phyloP scores from a whole-genome alignment of 2,113 vertebrate species.

The Megaleporinus macrocephalus region DNA sequence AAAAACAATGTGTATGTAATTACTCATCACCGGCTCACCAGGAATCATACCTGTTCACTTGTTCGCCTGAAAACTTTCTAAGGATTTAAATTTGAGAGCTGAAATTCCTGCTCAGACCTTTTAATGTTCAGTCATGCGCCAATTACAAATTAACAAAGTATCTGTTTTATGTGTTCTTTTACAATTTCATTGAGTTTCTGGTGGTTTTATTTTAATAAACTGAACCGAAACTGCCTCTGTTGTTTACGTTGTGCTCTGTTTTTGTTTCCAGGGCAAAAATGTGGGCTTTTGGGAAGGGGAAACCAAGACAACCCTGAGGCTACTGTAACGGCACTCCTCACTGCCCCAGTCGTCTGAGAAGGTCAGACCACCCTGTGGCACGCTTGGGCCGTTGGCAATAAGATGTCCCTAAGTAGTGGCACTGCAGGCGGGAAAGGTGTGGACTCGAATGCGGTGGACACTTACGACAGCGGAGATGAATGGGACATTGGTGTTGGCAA shows the following conservation, averaged over 20 bases:
- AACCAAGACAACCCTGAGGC: conserved; percentile 84
- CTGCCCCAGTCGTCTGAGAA: conserved; percentile 77
- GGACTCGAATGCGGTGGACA: conserved; percentile 99
- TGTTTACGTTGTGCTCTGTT: conserved; percentile 1
- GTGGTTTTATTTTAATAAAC: background rate
- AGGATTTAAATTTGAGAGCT: too few species aligned
- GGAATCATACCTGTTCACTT: too few species aligned
- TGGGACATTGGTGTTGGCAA: conserved; percentile 99
- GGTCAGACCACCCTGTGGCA: conserved; percentile 79
- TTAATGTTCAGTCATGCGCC: too few species aligned
- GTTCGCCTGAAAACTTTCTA: too few species aligned
- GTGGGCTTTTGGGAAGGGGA: conserved; percentile 90
- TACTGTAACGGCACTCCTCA: conserved; percentile 69
- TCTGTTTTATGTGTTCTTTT: too few species aligned
- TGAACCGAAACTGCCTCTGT: background rate
- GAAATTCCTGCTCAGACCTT: too few species aligned
- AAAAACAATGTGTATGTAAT: too few species aligned
- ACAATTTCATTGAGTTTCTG: background rate
- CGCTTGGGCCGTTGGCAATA: conserved; percentile 94
- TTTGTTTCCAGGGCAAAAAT: conserved; percentile 81
- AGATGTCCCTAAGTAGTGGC: conserved; percentile 99
- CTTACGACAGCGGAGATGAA: conserved; percentile 99
- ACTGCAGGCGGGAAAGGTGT: conserved; percentile 99
- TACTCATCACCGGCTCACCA: too few species aligned
- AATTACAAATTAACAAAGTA: too few species aligned